These are phyloP conservation scores for Chitala chitala DNA, from an alignment of 2,113 vertebrate genomes.

Conservation along the genomic window DNA sequence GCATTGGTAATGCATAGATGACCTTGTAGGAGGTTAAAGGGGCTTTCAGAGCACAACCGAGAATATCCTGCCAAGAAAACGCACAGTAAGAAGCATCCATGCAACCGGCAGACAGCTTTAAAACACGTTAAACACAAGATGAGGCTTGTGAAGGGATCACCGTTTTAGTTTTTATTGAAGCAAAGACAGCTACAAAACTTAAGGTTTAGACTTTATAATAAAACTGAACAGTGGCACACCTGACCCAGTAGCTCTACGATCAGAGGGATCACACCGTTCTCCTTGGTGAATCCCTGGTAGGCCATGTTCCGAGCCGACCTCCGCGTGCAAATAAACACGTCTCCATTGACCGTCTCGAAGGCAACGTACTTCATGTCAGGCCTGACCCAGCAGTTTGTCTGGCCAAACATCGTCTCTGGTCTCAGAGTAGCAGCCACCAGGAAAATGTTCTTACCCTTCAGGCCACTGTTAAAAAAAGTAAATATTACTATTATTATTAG, in stretches of 20 bases:
- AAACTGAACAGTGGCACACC: constrained; percentile 55
- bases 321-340: constrained; percentile 81
- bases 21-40: constrained; percentile 80
- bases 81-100: neutral
- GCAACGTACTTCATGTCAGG: constrained; percentile 92
- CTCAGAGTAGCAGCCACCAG: constrained; percentile 91
- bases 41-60: constrained; percentile 78
- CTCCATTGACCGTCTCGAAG: constrained; percentile 74
- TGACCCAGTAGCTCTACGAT: constrained; percentile 89
- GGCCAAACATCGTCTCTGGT: constrained; percentile 97
- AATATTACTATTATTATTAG: neutral
- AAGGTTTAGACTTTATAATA: neutral
- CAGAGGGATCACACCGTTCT: constrained; percentile 79
- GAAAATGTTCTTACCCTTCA: constrained; percentile 84
- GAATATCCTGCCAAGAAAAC: constrained; percentile 70
- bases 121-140: neutral
- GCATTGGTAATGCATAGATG: constrained; percentile 89
- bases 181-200: neutral
- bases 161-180: too few relatives aligned
- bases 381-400: constrained; percentile 94
- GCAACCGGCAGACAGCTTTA: accelerated
- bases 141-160: too few relatives aligned
- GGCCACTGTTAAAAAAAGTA: constrained; percentile 56
- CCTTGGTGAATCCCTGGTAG: constrained; percentile 87
- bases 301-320: constrained; percentile 93